A percentile compares a stretch with the other conserved stretches of the same genome.
phyloP scores from a whole-genome alignment of 1,140 invertebrate genomes.

The Caenorhabditis latens region DNA sequence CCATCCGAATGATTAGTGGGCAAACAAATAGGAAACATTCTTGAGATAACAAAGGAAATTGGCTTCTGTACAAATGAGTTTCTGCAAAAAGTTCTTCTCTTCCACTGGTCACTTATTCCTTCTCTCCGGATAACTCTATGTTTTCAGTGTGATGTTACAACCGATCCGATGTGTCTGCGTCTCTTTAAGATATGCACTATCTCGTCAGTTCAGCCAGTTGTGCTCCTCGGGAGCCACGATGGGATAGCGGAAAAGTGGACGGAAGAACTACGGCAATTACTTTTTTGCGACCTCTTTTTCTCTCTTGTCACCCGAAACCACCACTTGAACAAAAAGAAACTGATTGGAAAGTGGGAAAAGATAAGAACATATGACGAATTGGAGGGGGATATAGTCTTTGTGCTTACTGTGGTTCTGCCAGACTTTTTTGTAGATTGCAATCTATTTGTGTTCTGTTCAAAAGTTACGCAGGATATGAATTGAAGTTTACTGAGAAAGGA shows the following conservation, averaged over 20 bases:
- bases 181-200: background rate
- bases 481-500: too few species aligned
- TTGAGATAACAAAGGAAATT: constrained; percentile 30
- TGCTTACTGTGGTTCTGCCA: background rate
- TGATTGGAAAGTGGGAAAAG: background rate
- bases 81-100: background rate
- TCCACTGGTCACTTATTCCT: constrained; percentile 46
- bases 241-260: constrained; percentile 39
- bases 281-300: constrained; percentile 41
- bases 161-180: constrained; percentile 11
- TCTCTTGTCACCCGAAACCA: constrained; percentile 12
- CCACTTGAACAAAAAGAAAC: constrained; percentile 35
- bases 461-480: too few species aligned
- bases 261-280: constrained; percentile 37
- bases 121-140: constrained; percentile 28
- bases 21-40: constrained; percentile 36
- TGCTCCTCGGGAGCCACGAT: constrained; percentile 25
- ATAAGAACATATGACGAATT: background rate
- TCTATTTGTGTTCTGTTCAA: too few species aligned
- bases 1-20: constrained; percentile 20
- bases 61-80: background rate
- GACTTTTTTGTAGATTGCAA: too few species aligned
- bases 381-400: background rate
- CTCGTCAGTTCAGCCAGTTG: constrained; percentile 14
- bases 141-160: constrained; percentile 56